Conservation (phyloP, 2,888 invertebrate genomes). For the Acronicta leporina region DNA sequence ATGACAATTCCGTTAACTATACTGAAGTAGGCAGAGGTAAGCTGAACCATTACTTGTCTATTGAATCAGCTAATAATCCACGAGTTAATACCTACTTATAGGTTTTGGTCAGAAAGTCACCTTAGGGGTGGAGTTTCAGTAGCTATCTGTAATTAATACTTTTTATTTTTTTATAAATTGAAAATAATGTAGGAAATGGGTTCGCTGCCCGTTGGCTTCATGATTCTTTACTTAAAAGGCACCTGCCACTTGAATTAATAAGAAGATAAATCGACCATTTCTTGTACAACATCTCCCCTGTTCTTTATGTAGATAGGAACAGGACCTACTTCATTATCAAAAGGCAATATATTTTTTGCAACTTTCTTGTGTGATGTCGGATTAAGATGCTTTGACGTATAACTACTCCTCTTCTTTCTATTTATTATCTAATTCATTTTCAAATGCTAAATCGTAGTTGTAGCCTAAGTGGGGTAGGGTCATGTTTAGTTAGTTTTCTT, state of each 20-base stretch:
- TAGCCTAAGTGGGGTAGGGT: too few relatives aligned
- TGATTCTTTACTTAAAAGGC: slow-evolving; percentile 6
- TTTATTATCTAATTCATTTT: too few relatives aligned
- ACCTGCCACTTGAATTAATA: slow-evolving; percentile 18
- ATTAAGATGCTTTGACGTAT: slow-evolving; percentile 2
- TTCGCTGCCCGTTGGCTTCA: neutral
- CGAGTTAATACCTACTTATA: neutral
- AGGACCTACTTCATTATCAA: neutral
- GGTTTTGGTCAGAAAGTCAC: neutral
- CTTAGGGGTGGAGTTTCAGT: too few relatives aligned
- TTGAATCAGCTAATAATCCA: slow-evolving; percentile 9
- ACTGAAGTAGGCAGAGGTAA: too few relatives aligned
- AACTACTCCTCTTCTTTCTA: too few relatives aligned
- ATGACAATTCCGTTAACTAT: slow-evolving; percentile 26
- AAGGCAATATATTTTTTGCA: slow-evolving; percentile 15
- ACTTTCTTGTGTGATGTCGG: too few relatives aligned
- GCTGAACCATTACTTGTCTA: neutral
- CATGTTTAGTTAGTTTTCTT: slow-evolving; percentile 18
- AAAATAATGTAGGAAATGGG: slow-evolving; percentile 4
- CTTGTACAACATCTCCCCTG: slow-evolving; percentile 14
- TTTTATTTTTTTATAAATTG: neutral
- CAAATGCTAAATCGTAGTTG: neutral
- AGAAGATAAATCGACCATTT: slow-evolving; percentile 21
- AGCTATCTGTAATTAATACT: too few relatives aligned
- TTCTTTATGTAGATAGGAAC: slow-evolving; percentile 16